Percentiles rank a stretch among this genome's conserved stretches.
Conservation (phyloP, 2,888 invertebrate genomes). For the Ormia ochracea region DNA sequence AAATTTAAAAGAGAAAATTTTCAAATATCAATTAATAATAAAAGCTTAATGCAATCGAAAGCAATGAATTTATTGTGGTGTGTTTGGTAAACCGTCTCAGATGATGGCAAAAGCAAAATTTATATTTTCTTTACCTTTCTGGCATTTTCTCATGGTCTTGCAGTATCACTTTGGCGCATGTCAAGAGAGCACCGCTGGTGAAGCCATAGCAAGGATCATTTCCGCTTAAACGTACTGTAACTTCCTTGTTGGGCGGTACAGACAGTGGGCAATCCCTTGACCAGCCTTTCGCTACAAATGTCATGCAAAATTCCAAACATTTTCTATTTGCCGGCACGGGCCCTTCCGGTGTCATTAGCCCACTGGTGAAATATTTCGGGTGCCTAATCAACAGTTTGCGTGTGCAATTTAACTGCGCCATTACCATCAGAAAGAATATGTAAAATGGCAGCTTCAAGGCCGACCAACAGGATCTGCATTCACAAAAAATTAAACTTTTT, state of each 20-base stretch:
- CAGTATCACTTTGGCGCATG: slow-evolving; percentile 84
- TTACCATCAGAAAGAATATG: slow-evolving; percentile 79
- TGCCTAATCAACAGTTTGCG: slow-evolving; percentile 81
- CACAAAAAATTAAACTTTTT: no score
- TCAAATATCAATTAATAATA: background rate
- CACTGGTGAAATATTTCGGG: slow-evolving; percentile 83
- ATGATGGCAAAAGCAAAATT: background rate
- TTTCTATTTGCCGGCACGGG: slow-evolving; percentile 80
- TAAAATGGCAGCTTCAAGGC: slow-evolving; percentile 77
- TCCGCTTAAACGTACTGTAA: slow-evolving; percentile 80
- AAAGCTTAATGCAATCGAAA: background rate
- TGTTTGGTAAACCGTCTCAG: no score
- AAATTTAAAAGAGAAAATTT: background rate
- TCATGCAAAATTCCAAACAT: slow-evolving; percentile 81
- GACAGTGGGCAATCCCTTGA: slow-evolving; percentile 78
- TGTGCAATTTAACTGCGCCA: slow-evolving; percentile 81
- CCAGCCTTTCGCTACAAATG: slow-evolving; percentile 88
- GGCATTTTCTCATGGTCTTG: slow-evolving; percentile 86
- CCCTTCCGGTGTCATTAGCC: slow-evolving; percentile 81
- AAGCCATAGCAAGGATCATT: slow-evolving; percentile 83
- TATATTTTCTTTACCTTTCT: slow-evolving; percentile 67
- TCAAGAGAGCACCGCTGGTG: slow-evolving; percentile 83
- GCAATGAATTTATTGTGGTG: background rate
- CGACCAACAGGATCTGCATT: slow-evolving; percentile 66
- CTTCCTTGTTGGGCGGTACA: slow-evolving; percentile 80